Evolutionary conservation across 2,888 invertebrate genomes (phyloP).

Genomic region (Neocrepidodera transversa): DNA sequence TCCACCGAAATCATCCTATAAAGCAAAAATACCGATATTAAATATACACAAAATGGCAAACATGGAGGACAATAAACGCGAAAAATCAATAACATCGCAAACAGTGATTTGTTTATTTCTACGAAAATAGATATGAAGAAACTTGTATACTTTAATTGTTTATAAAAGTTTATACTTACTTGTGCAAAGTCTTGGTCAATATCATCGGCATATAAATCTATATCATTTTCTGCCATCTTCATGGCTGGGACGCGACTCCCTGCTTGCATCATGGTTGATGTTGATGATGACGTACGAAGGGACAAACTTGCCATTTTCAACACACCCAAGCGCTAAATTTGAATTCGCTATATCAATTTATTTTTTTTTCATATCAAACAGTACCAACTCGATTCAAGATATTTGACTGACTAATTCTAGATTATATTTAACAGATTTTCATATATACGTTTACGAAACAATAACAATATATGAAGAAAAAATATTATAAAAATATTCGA

Average conservation of each 20-base stretch:
- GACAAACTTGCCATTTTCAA: background rate
- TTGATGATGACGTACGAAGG: constrained; percentile 15
- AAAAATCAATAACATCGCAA: constrained; percentile 17
- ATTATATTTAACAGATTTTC: no score
- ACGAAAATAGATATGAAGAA: background rate
- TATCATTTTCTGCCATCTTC: constrained; percentile 94
- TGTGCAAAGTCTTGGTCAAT: constrained; percentile 93
- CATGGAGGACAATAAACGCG: constrained; percentile 11
- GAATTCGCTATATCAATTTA: background rate
- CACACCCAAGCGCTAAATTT: constrained; percentile 18
- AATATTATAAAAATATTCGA: no score
- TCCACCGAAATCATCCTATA: constrained; percentile 81
- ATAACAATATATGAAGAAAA: no score
- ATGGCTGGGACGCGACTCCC: constrained; percentile 34
- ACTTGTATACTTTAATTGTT: constrained; percentile 9
- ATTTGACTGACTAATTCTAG: no score
- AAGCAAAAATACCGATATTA: background rate
- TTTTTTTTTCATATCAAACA: no score
- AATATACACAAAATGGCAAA: background rate
- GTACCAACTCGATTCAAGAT: no score
- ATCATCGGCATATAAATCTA: constrained; percentile 97
- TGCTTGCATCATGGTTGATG: constrained; percentile 29
- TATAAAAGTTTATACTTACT: constrained; percentile 57
- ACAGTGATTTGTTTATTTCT: background rate
- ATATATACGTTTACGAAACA: no score